Percentiles rank a stretch among this genome's conserved stretches.
Conservation (phyloP, 1,140 invertebrate species). For the Arctopsyche grandis region DNA sequence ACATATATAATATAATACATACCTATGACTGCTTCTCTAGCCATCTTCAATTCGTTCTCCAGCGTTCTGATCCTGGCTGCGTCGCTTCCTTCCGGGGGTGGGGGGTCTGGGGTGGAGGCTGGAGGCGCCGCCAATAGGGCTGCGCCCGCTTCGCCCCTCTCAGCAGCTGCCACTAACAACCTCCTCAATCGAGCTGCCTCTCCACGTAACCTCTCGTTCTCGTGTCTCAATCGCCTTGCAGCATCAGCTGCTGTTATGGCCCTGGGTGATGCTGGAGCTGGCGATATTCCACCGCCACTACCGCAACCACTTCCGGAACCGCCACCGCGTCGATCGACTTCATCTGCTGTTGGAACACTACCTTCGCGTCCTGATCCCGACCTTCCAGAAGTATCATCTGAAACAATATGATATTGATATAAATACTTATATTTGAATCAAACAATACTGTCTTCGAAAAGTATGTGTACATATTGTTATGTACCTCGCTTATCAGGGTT, state of each 20-base stretch:
- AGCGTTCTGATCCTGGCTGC: conserved; percentile 51
- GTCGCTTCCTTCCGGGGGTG: conserved; percentile 56
- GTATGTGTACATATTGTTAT: too few species aligned
- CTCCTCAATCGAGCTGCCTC: conserved; percentile 68
- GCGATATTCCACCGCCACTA: conserved; percentile 58
- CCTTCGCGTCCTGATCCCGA: conserved; percentile 50
- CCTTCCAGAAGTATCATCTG: conserved; percentile 52
- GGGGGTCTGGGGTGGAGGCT: conserved; percentile 56
- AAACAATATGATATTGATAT: conserved; percentile 13
- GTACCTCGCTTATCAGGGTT: too few species aligned
- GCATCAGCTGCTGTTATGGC: conserved; percentile 63
- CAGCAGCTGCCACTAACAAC: conserved; percentile 69
- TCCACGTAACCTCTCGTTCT: conserved; percentile 72
- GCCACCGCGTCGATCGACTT: conserved; percentile 11
- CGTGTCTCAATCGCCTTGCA: conserved; percentile 68
- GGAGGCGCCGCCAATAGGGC: conserved; percentile 67
- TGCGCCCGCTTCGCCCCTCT: conserved; percentile 68
- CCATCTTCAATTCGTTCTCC: conserved; percentile 63
- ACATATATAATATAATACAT: too few species aligned
- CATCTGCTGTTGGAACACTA: conserved; percentile 34
- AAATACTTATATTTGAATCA: background rate
- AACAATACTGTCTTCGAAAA: background rate
- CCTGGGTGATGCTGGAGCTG: conserved; percentile 62
- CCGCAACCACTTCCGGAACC: conserved; percentile 60
- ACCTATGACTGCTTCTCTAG: conserved; percentile 66